phyloP scores from a whole-genome alignment of 2,888 invertebrate genomes.

The Eupithecia pulchellata region DNA sequence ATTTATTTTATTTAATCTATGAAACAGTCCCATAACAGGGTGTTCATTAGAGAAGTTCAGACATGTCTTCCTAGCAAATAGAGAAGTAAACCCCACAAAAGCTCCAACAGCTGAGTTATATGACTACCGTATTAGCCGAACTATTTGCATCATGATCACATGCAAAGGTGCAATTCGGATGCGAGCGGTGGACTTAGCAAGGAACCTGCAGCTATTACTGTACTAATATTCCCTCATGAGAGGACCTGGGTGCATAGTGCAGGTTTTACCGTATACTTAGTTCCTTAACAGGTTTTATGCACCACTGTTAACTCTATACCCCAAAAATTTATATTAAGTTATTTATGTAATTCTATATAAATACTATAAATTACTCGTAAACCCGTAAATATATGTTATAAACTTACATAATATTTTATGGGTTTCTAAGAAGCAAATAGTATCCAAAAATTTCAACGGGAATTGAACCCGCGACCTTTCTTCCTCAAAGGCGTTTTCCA shows the following conservation, averaged over 20 bases:
- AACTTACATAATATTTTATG: no score
- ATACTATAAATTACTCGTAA: no score
- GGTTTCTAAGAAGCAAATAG: no score
- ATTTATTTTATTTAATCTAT: neutral
- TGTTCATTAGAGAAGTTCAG: neutral
- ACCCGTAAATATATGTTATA: no score
- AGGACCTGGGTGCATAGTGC: slow-evolving; percentile 28
- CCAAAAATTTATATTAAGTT: no score
- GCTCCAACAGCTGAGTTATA: slow-evolving; percentile 4
- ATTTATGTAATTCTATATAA: no score
- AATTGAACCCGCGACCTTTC: no score
- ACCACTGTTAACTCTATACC: no score
- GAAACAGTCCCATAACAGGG: neutral
- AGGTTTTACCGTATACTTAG: neutral
- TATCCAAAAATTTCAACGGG: no score
- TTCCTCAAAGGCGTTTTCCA: no score
- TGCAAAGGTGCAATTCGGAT: slow-evolving; percentile 44
- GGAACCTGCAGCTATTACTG: slow-evolving; percentile 44
- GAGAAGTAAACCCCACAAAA: slow-evolving; percentile 5
- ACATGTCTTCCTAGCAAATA: neutral
- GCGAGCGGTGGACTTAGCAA: slow-evolving; percentile 39
- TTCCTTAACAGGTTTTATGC: no score
- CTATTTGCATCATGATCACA: slow-evolving; percentile 36
- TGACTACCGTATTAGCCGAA: slow-evolving; percentile 20
- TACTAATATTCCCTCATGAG: slow-evolving; percentile 53